Base-by-base conservation (phyloP, 2,113 vertebrate genomes). In the Elephas maximus region DNA sequence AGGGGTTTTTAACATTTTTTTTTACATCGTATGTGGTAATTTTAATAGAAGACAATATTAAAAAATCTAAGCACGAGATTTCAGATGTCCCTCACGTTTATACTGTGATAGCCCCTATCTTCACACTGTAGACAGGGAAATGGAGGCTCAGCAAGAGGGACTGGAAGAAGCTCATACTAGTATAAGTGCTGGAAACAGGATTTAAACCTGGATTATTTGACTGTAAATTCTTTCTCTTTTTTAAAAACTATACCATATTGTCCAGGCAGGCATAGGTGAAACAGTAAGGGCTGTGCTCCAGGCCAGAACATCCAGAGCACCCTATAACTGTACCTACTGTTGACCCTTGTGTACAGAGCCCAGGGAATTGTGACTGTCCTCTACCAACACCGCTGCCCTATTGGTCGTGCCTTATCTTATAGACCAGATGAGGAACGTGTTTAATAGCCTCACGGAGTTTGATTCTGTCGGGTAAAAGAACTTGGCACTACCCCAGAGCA, bases 381-480 rank as follows among this genome's bases (percentile, higher is more conserved):
- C 18, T 11, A 33, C 76, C 26, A 57, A 71, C 12, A 1, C 6
- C 11, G 30, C 53, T 48, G 14, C 20, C 57, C 30, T 48, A 24
- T 45, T 85, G 53, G 9, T 8, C 84, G 14, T 82, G 53, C 6
- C 74, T 94, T 60, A 89, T 83, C 65, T 41, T 69, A 67, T 21
- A 95, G 85, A 91, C 63, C 24, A 21, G 12, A 4, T 86, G 77
- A 90, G 67, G 84, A 96, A 67, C 6, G 5, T 44, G 23, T 85
- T 95, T 60, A 91, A 93, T 44, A 78, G 84, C 95, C 65, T 73
- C 88, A 41, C 37, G 80, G 62, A 48, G 18, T 92, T 81, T 84
- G 77, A 67, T 80, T 97, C 48, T 94, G 44, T 88, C 5, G 5
- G 80, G 24, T 65, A n/a, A 87, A 80, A 95, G 51, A 95, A 93